Evolutionary conservation across 2,113 vertebrate genomes (phyloP).

Genomic region (Mobula birostris): DNA sequence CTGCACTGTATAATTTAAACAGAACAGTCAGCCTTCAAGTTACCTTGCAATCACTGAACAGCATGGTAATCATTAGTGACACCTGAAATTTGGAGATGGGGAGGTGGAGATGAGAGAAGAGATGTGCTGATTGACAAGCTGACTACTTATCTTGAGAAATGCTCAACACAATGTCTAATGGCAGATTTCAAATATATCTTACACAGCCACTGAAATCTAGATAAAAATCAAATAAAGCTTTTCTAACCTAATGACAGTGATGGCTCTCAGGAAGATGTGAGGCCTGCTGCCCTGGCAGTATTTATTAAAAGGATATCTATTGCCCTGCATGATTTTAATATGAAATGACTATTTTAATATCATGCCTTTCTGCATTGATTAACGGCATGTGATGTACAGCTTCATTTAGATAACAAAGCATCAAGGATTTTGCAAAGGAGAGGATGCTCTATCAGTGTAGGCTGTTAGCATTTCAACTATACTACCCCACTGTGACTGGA

Average conservation of each 20-base stretch:
- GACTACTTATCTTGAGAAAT: slow-evolving; percentile 19
- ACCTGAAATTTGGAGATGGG: slow-evolving; percentile 2
- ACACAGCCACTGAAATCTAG: slow-evolving; percentile 43
- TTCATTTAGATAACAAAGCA: slow-evolving; percentile 40
- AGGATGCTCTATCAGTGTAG: background rate
- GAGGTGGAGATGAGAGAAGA: background rate
- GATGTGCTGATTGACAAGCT: background rate
- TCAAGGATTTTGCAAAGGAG: slow-evolving; percentile 4
- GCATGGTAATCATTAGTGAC: background rate
- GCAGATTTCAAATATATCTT: slow-evolving; percentile 26
- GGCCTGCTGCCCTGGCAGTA: slow-evolving; percentile 40
- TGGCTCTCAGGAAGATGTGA: slow-evolving; percentile 40
- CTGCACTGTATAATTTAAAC: background rate
- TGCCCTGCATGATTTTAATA: slow-evolving; percentile 45
- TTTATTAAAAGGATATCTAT: slow-evolving; percentile 36
- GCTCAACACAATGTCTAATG: background rate
- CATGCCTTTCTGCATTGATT: slow-evolving; percentile 43
- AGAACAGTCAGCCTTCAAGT: background rate
- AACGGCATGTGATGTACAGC: slow-evolving; percentile 35
- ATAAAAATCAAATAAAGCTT: slow-evolving; percentile 45
- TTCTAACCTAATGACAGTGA: slow-evolving; percentile 13
- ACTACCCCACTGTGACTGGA: background rate
- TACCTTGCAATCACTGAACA: background rate
- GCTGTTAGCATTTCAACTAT: background rate
- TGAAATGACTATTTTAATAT: slow-evolving; percentile 44